A percentile compares a stretch with the other conserved stretches of the same genome.
Conservation (phyloP, 2,797 vertebrate genomes). For the Columba guinea region DNA sequence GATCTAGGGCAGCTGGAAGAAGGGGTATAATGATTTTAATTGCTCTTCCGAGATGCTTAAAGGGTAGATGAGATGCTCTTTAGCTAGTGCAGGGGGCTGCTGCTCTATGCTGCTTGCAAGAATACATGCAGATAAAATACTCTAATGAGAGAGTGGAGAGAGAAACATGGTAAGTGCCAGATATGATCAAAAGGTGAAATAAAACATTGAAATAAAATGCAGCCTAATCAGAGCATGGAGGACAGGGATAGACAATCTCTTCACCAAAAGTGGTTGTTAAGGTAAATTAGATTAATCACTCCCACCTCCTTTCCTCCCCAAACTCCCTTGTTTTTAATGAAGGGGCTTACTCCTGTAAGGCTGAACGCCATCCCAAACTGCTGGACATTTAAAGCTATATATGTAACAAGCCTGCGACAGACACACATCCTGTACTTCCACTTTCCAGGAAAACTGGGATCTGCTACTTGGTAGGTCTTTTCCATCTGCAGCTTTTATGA, state of each 20-base stretch:
- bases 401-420: neutral
- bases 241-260: neutral
- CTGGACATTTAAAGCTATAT: constrained; percentile 29
- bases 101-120: neutral
- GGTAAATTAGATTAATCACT: constrained; percentile 61
- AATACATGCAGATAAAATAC: constrained; percentile 35
- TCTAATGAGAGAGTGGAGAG: constrained; percentile 44
- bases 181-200: constrained; percentile 63
- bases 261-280: constrained; percentile 44
- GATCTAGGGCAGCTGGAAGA: constrained; percentile 40
- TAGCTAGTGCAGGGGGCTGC: constrained; percentile 1
- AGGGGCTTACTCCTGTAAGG: neutral
- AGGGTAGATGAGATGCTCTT: constrained; percentile 64
- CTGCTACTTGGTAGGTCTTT: constrained; percentile 52
- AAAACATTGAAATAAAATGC: constrained; percentile 33
- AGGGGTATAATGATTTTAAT: constrained; percentile 66
- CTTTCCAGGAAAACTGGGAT: constrained; percentile 37
- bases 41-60: constrained; percentile 56
- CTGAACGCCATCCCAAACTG: neutral
- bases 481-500: constrained; percentile 37
- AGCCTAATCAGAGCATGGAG: constrained; percentile 23
- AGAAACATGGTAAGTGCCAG: constrained; percentile 32
- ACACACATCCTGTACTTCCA: neutral
- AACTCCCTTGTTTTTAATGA: constrained; percentile 16
- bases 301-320: neutral